Conservation (phyloP, 2,888 invertebrate species). For the Tipula helvola region DNA sequence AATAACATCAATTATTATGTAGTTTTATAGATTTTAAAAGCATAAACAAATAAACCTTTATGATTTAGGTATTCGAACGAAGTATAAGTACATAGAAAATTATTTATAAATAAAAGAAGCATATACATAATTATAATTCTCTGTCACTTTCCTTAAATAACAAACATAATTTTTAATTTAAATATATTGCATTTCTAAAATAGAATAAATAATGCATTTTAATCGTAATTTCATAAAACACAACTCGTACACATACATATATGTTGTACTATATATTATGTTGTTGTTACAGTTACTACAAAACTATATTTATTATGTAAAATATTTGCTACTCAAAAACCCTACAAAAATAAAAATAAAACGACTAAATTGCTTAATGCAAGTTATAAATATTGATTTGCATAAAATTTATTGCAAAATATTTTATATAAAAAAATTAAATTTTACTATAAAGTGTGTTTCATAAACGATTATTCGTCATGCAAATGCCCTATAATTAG, state of each 20-base stretch:
- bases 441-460: background rate
- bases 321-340: background rate
- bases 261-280: background rate
- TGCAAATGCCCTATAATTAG: too few relatives aligned
- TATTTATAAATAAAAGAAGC: background rate
- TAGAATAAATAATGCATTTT: background rate
- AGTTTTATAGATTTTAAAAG: too few relatives aligned
- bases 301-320: background rate
- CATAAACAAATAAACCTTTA: too few relatives aligned
- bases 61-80: too few relatives aligned
- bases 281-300: background rate
- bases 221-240: background rate
- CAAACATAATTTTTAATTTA: background rate
- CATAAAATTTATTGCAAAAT: background rate
- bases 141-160: background rate
- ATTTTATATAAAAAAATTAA: background rate
- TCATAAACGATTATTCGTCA: background rate
- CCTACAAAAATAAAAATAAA: background rate
- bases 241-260: background rate
- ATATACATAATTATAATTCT: background rate
- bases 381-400: background rate
- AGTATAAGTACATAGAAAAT: background rate
- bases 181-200: background rate
- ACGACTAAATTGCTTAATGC: background rate
- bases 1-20: too few relatives aligned